phyloP scores from a whole-genome alignment of 2,888 invertebrate species.

The Conistra vaccinii region DNA sequence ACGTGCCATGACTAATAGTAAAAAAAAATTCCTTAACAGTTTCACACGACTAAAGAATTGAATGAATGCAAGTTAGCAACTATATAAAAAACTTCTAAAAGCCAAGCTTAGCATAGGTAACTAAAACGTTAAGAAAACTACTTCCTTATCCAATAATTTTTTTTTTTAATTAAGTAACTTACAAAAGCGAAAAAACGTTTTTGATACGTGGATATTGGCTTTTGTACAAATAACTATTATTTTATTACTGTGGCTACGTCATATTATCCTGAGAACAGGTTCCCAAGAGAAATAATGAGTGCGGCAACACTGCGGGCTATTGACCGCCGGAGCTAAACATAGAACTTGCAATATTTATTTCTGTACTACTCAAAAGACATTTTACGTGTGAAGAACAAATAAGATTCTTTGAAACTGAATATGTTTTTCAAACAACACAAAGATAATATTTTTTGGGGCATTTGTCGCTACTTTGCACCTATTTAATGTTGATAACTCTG shows the following conservation, averaged over 20 bases:
- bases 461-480: neutral
- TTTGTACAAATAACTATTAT: constrained; percentile 1
- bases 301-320: constrained; percentile 54
- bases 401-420: constrained; percentile 6
- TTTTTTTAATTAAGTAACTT: neutral
- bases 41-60: too few relatives aligned
- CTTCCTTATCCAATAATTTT: too few relatives aligned
- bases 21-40: neutral
- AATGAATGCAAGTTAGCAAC: neutral
- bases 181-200: neutral
- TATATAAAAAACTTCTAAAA: neutral
- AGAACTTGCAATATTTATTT: constrained; percentile 65
- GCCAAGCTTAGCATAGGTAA: neutral
- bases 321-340: constrained; percentile 64
- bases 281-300: constrained; percentile 43
- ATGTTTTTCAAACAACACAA: neutral
- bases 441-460: neutral
- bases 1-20: neutral
- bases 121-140: neutral
- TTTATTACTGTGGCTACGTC: neutral
- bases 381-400: constrained; percentile 21
- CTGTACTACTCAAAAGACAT: constrained; percentile 51
- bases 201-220: neutral
- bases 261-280: constrained; percentile 30
- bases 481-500: neutral